Evolutionary conservation across 2,113 vertebrate species (phyloP).

Genomic region (Hucho hucho): DNA sequence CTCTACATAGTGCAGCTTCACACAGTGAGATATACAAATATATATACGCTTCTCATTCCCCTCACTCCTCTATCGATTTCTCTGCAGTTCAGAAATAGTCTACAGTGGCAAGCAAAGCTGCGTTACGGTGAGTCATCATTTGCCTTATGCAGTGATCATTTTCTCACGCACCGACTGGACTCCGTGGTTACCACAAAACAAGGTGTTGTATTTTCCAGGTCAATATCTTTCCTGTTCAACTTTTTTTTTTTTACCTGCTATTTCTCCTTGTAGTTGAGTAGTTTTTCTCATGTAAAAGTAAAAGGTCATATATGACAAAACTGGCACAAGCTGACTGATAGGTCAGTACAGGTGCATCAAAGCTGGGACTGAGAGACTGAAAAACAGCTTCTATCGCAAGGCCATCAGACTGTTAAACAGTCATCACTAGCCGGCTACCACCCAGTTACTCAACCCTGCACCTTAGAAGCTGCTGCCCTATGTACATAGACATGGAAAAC

Average conservation of each 20-base stretch:
- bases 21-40: constrained; percentile 3
- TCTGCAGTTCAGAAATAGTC: constrained; percentile 47
- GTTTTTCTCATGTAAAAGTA: not conserved
- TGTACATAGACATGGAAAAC: no score
- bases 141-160: not conserved
- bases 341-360: no score
- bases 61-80: constrained; percentile 13
- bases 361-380: no score
- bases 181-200: not conserved
- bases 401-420: no score
- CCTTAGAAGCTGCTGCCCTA: no score
- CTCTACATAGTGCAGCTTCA: not conserved
- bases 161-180: not conserved
- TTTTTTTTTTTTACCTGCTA: not conserved
- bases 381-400: no score
- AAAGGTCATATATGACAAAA: no score
- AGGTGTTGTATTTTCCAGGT: not conserved
- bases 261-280: not conserved
- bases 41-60: constrained; percentile 38
- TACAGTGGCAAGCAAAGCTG: constrained; percentile 16
- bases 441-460: no score
- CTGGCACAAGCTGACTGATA: no score
- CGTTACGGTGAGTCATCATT: constrained; percentile 34
- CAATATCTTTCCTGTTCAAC: not conserved
- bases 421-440: no score